Base-by-base conservation (phyloP, 1,140 invertebrate species). In the Drosophila busckii region DNA sequence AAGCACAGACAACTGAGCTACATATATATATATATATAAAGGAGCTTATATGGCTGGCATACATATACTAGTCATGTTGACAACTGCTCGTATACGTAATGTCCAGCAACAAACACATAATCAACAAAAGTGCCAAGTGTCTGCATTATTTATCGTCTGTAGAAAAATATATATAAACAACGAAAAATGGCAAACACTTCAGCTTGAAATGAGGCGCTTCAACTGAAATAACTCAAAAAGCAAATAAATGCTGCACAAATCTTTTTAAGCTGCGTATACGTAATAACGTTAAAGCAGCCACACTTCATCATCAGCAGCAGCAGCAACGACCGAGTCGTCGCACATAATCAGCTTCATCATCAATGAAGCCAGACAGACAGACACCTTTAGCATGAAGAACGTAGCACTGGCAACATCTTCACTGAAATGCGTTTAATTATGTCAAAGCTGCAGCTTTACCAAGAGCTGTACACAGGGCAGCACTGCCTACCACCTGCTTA, bases 341-440 rank as follows among this genome's bases (percentile, higher is more conserved):
- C 37, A 55, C 75, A 80, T 73, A 73, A 80, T 80, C 75, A 73
- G 75, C 64, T 56, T 69, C 68, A 65, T 68, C 64, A 78, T 80
- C 75, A 64, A 35, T 53, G 45, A 7, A 31, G 45, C n/a, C 19
- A 23, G 41, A 10, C n/a, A 12, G 32, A 45, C 13, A 38, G 31
- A 6, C 32, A 12, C 17, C 46, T 48, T 61, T 54, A 56, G 58
- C 55, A 62, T 56, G 37, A 48, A 63, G 49, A 65, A 75, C 45
- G 52, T 28, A 49, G 17, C 34, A 58, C 26, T 8, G 46, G 29
- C 54, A 63, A 80, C 75, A 80, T 73, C 73, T 80, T 82, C 73
- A 82, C 82, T 73, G 59, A 82, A 80, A 80, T 82, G 73, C 73
- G 73, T 80, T 80, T 80, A 80, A 80, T 80, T 80, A 80, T 82